Evolutionary conservation across 2,888 invertebrate genomes (phyloP).

Genomic region (Andrena chrysosceles): DNA sequence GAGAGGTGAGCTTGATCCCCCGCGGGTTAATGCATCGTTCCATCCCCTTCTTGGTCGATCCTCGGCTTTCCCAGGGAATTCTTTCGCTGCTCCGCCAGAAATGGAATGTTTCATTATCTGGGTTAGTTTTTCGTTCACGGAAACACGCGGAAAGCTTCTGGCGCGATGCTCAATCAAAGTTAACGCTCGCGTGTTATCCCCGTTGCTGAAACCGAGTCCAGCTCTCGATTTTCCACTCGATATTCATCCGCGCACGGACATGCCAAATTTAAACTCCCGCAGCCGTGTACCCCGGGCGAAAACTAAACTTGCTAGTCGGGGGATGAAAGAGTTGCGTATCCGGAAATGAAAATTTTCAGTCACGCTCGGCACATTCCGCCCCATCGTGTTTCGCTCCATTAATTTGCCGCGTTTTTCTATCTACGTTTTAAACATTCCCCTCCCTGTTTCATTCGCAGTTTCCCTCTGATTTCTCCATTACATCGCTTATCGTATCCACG

Average conservation of each 20-base stretch:
- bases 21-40: not conserved
- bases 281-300: not conserved
- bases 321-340: not conserved
- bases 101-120: slow-evolving; percentile 1
- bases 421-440: not conserved
- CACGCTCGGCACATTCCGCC: not conserved
- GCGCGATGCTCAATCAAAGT: not conserved
- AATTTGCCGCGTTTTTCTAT: not conserved
- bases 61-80: not conserved
- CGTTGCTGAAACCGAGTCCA: not conserved
- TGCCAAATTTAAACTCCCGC: not conserved
- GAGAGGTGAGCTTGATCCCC: slow-evolving; percentile 4
- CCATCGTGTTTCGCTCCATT: not conserved
- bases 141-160: not conserved
- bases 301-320: not conserved
- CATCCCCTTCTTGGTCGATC: slow-evolving; percentile 28
- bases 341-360: slow-evolving; percentile 6
- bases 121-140: not conserved
- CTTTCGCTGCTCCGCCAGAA: not conserved
- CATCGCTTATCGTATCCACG: not conserved
- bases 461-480: slow-evolving; percentile 9
- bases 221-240: not conserved
- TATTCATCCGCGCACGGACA: not conserved
- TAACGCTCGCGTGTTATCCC: not conserved
- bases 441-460: not conserved